phyloP scores from a whole-genome alignment of 1,140 invertebrate genomes.

The Meloidogyne exigua region DNA sequence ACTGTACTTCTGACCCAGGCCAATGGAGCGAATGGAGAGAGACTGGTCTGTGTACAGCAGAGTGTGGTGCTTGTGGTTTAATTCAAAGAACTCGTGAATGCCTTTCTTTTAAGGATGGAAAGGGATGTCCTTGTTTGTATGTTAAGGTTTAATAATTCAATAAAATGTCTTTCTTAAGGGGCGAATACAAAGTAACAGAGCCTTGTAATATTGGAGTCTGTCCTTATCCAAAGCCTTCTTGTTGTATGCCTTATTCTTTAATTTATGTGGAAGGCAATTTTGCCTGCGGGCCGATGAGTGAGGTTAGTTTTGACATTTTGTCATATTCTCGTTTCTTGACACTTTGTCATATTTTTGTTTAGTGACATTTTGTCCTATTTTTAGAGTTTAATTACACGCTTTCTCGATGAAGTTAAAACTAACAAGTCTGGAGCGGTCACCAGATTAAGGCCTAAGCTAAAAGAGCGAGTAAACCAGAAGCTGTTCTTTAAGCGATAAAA shows the following conservation, averaged over 20 bases:
- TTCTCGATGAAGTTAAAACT: constrained; percentile 7
- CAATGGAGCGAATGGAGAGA: constrained; percentile 44
- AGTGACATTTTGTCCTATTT: background rate
- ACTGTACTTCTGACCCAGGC: constrained; percentile 21
- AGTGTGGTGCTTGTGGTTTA: constrained; percentile 49
- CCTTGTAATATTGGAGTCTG: constrained; percentile 50
- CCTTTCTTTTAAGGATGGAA: constrained; percentile 44
- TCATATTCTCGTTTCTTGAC: background rate
- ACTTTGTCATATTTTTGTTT: background rate
- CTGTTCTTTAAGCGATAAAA: constrained; percentile 13
- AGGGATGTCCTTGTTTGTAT: constrained; percentile 45
- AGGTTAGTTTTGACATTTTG: constrained; percentile 29
- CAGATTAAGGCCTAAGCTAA: constrained; percentile 11
- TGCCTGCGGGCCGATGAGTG: constrained; percentile 44
- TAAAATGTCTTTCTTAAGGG: constrained; percentile 34
- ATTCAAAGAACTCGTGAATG: constrained; percentile 42
- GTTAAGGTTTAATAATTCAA: constrained; percentile 7
- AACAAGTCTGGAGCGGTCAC: background rate
- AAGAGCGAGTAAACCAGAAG: constrained; percentile 3
- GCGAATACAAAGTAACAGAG: constrained; percentile 47
- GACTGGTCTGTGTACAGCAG: constrained; percentile 27
- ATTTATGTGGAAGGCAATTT: constrained; percentile 47
- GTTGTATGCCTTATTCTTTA: constrained; percentile 46
- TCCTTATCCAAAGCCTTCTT: constrained; percentile 44
- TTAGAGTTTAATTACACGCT: constrained; percentile 13